Conservation (phyloP, 2,888 invertebrate genomes). For the Seladonia tumulorum region DNA sequence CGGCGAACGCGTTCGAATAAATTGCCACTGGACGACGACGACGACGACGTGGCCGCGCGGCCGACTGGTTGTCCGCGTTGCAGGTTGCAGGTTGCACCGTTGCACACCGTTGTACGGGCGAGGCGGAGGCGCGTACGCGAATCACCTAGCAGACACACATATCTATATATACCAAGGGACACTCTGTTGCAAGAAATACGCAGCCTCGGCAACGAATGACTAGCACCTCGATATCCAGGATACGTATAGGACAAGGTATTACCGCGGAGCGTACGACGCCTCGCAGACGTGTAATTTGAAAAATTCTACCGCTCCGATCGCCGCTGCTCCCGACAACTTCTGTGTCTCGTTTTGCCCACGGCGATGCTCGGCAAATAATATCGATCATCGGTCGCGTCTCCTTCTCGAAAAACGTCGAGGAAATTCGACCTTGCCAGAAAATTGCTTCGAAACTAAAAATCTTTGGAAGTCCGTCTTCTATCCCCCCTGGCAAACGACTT, state of each 20-base stretch:
- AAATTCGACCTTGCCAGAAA: background rate
- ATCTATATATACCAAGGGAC: conserved; percentile 18
- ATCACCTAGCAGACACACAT: background rate
- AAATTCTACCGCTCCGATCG: conserved; percentile 38
- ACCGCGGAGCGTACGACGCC: conserved; percentile 11
- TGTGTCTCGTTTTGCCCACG: background rate
- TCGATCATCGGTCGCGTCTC: background rate
- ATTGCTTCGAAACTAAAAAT: background rate
- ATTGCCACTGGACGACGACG: conserved; percentile 1
- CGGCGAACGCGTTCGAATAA: conserved; percentile 24
- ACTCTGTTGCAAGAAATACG: conserved; percentile 30
- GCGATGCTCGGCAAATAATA: background rate
- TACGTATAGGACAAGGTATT: conserved; percentile 42
- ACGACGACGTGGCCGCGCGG: background rate
- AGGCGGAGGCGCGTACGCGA: background rate
- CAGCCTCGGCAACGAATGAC: conserved; percentile 14
- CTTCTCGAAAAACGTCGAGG: background rate
- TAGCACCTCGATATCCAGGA: conserved; percentile 27
- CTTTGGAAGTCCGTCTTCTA: no score
- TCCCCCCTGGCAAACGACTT: no score
- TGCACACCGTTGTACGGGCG: background rate
- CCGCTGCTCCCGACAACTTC: conserved; percentile 7
- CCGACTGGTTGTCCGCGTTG: conserved; percentile 1
- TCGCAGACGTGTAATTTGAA: conserved; percentile 50
- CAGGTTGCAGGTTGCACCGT: background rate